These are phyloP conservation scores for Sebastes paucispinis DNA, from an alignment of 2,797 vertebrate genomes.

Conservation along the genomic window DNA sequence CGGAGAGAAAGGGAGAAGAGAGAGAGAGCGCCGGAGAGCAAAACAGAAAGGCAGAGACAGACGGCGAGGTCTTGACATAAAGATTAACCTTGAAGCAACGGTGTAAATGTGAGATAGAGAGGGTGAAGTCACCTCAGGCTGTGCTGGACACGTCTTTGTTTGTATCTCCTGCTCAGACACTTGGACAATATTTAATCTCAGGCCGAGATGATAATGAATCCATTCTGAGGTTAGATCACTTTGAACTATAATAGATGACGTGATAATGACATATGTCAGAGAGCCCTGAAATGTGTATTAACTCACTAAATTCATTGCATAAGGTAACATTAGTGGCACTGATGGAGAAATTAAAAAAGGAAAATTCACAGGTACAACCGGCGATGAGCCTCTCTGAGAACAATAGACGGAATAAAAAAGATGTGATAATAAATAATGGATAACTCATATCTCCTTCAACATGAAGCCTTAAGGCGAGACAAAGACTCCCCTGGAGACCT, in stretches of 20 bases:
- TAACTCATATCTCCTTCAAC: not conserved
- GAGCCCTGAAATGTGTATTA: too few species aligned
- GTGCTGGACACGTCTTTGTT: not conserved
- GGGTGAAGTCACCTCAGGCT: constrained; percentile 40
- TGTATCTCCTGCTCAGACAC: constrained; percentile 21
- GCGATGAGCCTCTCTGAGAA: not conserved
- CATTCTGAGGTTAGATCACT: not conserved
- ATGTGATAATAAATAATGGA: not conserved
- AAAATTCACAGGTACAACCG: not conserved
- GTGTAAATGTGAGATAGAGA: constrained; percentile 34
- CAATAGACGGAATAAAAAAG: not conserved
- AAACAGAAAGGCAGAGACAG: constrained; percentile 49
- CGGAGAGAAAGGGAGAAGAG: constrained; percentile 22
- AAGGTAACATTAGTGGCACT: not conserved
- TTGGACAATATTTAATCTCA: constrained; percentile 9
- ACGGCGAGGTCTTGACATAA: constrained; percentile 39
- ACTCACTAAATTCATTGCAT: not conserved
- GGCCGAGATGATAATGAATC: not conserved
- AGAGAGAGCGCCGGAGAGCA: constrained; percentile 9
- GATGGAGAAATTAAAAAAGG: not conserved
- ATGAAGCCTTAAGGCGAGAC: not conserved
- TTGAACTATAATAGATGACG: not conserved
- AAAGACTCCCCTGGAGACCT: not conserved
- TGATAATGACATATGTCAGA: not conserved
- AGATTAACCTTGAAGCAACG: constrained; percentile 58